Base-by-base conservation (phyloP, 2,888 invertebrate species). In the Saturnia pavonia region DNA sequence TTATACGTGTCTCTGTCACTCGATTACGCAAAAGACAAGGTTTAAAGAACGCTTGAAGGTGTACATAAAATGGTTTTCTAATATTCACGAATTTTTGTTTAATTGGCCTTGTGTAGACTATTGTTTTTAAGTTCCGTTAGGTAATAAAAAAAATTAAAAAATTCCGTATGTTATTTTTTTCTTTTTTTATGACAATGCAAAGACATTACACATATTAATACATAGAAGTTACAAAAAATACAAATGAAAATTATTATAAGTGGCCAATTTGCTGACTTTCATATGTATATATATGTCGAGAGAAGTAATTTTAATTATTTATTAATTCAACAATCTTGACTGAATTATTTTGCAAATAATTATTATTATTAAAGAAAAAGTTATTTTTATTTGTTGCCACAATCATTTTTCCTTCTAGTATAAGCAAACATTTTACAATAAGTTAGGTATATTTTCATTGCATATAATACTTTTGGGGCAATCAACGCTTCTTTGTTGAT, bases 11-110 rank as follows among this genome's bases (percentile, higher is more conserved):
- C 88, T 80, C 83, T 77, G 67, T 91, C 85, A 74, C 68, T 73
- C 75, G 75, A 82, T 89, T 88, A 88, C 89, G 89, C 88, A 89
- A 88, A 88, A 85, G 77, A 77, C 84, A 78, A 81, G 79, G 76
- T 84, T 83, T 78, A 79, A 87, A 86, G 88, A 90, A 90, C 86
- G 89, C 80, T 82, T 85, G 85, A 82, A 83, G 85, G 79, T 81
- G 83, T 84, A 73, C 73, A 65, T 74, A 74, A 72, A 72, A 74
- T 68, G 72, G 74, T 77, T 72, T 72, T 72, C 72, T 71, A 72
- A 72, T 72, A 72, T 72, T 69, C 57, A 69, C 66, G 72, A 67
- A 70, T 72, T 72, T 72, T 72, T 69, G 67, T 70, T 69, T 67
- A 68, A 72, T 69, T 70, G 70, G 67, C 67, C 43, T 69, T 60